Conservation (phyloP, 2,113 vertebrate species). For the Sorex araneus region DNA sequence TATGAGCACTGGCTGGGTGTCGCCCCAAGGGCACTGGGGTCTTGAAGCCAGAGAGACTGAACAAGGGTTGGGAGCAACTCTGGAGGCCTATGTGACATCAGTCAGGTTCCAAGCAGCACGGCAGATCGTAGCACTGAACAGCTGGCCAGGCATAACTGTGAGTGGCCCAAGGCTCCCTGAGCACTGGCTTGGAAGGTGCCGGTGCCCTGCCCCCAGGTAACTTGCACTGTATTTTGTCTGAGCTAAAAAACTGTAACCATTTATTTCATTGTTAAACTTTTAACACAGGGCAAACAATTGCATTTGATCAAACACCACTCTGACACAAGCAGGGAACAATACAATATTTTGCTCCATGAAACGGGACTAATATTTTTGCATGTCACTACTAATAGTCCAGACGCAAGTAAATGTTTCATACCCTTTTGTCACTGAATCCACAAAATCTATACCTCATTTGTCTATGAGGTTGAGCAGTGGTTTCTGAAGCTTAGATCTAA, state of each 20-base stretch:
- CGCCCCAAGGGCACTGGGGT: not conserved
- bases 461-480: no score
- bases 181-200: no score
- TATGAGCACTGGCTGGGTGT: not conserved
- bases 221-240: not conserved
- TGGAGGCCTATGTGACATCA: no score
- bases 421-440: constrained; percentile 32
- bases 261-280: not conserved
- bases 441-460: not conserved
- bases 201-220: not conserved
- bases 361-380: not conserved
- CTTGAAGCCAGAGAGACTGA: not conserved
- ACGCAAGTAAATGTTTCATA: not conserved
- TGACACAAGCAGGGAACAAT: constrained; percentile 20
- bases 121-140: no score
- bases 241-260: not conserved
- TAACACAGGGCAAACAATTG: constrained; percentile 1
- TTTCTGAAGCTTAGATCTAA: no score
- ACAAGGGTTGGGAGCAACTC: not conserved
- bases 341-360: constrained; percentile 44
- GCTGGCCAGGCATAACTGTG: no score
- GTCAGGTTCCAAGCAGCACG: no score
- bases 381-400: not conserved
- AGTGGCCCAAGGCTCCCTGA: no score
- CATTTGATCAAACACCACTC: not conserved